phyloP scores from a whole-genome alignment of 2,888 invertebrate genomes.

The Idaea aversata region DNA sequence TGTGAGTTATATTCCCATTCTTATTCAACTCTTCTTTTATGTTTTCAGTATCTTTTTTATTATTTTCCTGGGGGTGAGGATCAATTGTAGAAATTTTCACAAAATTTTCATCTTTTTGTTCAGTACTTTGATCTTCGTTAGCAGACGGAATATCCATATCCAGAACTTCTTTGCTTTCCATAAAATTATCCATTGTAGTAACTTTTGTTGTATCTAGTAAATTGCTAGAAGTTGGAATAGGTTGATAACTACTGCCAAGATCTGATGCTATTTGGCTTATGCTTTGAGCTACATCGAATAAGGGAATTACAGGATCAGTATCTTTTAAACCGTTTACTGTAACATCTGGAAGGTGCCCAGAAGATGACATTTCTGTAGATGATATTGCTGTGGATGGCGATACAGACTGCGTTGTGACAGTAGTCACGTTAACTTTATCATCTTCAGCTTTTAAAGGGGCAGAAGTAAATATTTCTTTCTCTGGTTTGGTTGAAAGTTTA shows the following conservation, averaged over 20 bases:
- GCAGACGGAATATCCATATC: conserved; percentile 63
- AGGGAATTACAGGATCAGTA: conserved; percentile 44
- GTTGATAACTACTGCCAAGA: conserved; percentile 59
- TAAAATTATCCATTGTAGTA: conserved; percentile 35
- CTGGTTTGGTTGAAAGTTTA: conserved; percentile 25
- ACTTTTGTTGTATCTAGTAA: conserved; percentile 55
- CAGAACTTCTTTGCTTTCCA: conserved; percentile 70
- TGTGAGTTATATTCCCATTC: neutral
- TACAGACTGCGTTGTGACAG: conserved; percentile 70
- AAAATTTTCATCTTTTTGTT: conserved; percentile 50
- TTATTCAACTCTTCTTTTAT: conserved; percentile 9
- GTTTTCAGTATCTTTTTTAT: conserved; percentile 18
- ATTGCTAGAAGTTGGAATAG: conserved; percentile 58
- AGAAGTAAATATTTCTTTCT: conserved; percentile 21
- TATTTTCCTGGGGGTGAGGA: conserved; percentile 44
- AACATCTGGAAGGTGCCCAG: conserved; percentile 32
- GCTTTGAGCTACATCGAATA: conserved; percentile 73
- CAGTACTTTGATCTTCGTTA: conserved; percentile 30
- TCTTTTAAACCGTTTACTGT: conserved; percentile 27
- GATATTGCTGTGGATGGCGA: conserved; percentile 64
- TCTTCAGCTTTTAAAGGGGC: conserved; percentile 38
- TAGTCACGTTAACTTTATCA: conserved; percentile 59
- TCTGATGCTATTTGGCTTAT: conserved; percentile 77
- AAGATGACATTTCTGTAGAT: conserved; percentile 52
- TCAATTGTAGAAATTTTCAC: conserved; percentile 67